phyloP scores from a whole-genome alignment of 1,140 invertebrate genomes.

The Mycetomoellerius zeteki region DNA sequence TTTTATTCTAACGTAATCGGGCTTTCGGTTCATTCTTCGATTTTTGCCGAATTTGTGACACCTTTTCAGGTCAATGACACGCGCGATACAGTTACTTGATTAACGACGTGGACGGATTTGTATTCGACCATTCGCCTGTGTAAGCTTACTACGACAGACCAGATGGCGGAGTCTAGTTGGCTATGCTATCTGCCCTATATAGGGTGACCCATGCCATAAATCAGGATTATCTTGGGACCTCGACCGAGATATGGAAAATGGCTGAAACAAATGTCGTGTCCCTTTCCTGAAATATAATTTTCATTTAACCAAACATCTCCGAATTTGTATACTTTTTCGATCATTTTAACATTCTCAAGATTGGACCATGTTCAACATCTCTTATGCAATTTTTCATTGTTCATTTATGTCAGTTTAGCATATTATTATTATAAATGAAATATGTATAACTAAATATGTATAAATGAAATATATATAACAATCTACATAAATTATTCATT shows the following conservation, averaged over 20 bases:
- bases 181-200: slow-evolving; percentile 49
- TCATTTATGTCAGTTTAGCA: not conserved
- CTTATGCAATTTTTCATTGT: not conserved
- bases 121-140: slow-evolving; percentile 42
- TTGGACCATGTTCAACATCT: not conserved
- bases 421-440: not conserved
- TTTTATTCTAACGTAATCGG: not conserved
- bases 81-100: slow-evolving; percentile 37
- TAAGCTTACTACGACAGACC: slow-evolving; percentile 40
- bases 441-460: no score
- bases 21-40: not conserved
- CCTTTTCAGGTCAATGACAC: slow-evolving; percentile 11
- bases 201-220: slow-evolving; percentile 39
- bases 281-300: slow-evolving; percentile 33
- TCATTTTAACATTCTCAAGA: slow-evolving; percentile 1
- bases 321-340: slow-evolving; percentile 44
- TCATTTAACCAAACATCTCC: slow-evolving; percentile 29
- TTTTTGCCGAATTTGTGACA: slow-evolving; percentile 15
- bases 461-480: not conserved
- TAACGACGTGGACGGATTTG: slow-evolving; percentile 52
- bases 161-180: slow-evolving; percentile 50
- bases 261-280: slow-evolving; percentile 49
- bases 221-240: slow-evolving; percentile 57
- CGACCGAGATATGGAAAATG: slow-evolving; percentile 56
- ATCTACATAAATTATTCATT: not conserved